phyloP scores from a whole-genome alignment of 2,797 vertebrate species.

The Poeciliopsis turneri region DNA sequence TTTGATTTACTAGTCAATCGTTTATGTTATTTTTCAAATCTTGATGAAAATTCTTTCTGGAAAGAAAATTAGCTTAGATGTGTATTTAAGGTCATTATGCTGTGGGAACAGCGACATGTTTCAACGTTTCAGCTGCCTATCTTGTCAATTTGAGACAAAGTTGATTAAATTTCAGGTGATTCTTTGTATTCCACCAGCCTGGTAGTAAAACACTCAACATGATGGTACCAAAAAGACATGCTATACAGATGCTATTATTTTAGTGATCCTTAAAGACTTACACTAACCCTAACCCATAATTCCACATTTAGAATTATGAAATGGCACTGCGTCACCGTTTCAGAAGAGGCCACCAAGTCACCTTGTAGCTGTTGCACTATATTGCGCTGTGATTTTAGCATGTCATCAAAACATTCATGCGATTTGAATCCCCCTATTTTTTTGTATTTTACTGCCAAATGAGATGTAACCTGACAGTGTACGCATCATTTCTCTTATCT shows the following conservation, averaged over 20 bases:
- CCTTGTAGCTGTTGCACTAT: no score
- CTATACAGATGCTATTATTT: no score
- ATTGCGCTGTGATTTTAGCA: no score
- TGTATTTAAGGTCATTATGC: no score
- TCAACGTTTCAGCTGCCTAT: neutral
- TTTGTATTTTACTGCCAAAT: slow-evolving; percentile 11
- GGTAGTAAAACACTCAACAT: neutral
- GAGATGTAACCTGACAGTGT: slow-evolving; percentile 35
- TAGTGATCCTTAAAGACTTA: no score
- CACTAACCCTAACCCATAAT: neutral
- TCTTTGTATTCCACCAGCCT: neutral
- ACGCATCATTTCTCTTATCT: slow-evolving; percentile 61
- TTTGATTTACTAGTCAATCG: neutral
- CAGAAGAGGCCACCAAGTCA: no score
- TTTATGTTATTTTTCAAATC: neutral
- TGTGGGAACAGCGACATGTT: no score
- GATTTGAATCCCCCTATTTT: no score
- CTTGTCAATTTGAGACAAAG: neutral
- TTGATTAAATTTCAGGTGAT: neutral
- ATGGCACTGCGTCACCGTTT: no score
- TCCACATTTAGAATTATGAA: no score
- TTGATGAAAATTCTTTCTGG: neutral
- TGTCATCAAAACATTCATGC: no score
- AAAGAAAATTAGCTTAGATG: no score
- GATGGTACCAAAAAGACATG: neutral